Conservation (phyloP, 2,888 invertebrate genomes). For the Hoplodrina blanda region DNA sequence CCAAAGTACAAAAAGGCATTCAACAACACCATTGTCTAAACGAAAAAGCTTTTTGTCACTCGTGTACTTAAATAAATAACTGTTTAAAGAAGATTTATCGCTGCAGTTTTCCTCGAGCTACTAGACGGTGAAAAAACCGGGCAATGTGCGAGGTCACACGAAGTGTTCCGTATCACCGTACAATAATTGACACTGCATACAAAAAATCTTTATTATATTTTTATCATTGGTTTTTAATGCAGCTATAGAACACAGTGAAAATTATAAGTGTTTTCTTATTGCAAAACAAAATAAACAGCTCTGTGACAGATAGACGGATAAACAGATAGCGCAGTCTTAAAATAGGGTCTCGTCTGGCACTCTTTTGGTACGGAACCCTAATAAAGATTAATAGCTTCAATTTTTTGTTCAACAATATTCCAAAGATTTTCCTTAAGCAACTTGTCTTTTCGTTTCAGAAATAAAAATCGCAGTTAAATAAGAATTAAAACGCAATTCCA, state of each 20-base stretch:
- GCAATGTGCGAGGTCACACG: background rate
- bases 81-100: conserved; percentile 20
- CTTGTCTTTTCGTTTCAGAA: background rate
- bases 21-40: conserved; percentile 6
- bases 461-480: background rate
- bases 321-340: no score
- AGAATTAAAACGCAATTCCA: conserved; percentile 1
- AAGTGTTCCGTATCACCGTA: no score
- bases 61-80: conserved; percentile 15
- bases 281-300: no score
- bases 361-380: background rate
- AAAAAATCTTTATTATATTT: no score
- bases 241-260: no score
- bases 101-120: conserved; percentile 24
- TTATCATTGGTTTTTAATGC: no score
- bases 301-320: no score
- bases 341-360: background rate
- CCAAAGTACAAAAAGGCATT: background rate
- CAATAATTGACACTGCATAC: no score
- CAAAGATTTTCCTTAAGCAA: conserved; percentile 18
- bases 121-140: background rate
- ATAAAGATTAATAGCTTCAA: background rate
- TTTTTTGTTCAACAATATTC: background rate
- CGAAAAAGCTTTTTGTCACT: background rate
- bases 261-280: no score